Base-by-base conservation (phyloP, 2,888 invertebrate species). In the Cantharis rustica region DNA sequence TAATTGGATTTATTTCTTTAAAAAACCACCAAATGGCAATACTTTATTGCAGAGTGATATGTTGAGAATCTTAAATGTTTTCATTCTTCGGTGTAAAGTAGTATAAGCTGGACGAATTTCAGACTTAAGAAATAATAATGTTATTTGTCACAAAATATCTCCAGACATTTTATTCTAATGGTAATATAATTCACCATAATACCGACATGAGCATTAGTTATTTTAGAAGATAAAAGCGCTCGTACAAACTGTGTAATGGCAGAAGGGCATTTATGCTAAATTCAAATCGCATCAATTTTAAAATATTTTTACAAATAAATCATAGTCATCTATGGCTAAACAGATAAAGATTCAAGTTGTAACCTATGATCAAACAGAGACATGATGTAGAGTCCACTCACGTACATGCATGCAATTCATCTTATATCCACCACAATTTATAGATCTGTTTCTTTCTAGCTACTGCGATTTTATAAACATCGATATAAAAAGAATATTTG, bases 381-480 rank as follows among this genome's bases (percentile, higher is more conserved):
- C 72, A 31, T 61, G 72, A 72, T 79, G 74, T 76, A 71, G 61
- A 79, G 74, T 76, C 76, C 70, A 72, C 74, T 74, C 79, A 76
- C 79, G 79, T 76, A 76, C 74, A 75, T 79, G 79, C 76, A 79
- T 79, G 76, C 76, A 79, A 76, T 79, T 76, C 76, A 74, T 72
- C 68, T 76, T 75, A 27, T 47, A 73, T 72, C 61, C 26, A 68
- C 75, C 61, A 61, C 31, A 62, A 47, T 61, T 72, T 68, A 20
- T 72, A 20, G 47, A 16, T 26, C 72, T n/a, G 20, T 72, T 69
- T 72, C 69, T 63, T 23, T 72, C 69, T 16, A 16, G 26, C 71
- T 61, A 17, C 23, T 20, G 15, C 17, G n/a, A 10, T 20, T 31
- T 27, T 17, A 64, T 69, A 61, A 17, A 16, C 64, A 72, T 64